Evolutionary conservation across 2,113 vertebrate genomes (phyloP).

Genomic region (Cynocephalus volans): DNA sequence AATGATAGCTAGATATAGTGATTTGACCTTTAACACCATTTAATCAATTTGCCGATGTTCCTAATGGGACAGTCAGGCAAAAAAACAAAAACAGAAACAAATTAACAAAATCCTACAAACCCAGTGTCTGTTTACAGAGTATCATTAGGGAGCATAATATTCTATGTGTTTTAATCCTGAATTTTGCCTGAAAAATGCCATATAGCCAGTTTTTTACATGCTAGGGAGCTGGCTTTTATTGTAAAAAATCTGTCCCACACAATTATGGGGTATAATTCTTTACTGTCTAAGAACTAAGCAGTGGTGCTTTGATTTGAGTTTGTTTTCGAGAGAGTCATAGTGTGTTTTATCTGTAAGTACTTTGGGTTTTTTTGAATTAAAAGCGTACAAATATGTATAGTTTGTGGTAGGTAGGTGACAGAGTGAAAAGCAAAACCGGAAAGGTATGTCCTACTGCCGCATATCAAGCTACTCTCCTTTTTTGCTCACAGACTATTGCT

Average conservation of each 20-base stretch:
- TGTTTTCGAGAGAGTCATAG: background rate
- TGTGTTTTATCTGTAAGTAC: background rate
- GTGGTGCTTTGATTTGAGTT: background rate
- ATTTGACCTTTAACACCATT: slow-evolving; percentile 62
- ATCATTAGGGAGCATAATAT: slow-evolving; percentile 13
- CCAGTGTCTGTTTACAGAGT: background rate
- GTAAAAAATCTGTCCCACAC: background rate
- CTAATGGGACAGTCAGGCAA: background rate
- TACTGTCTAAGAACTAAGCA: background rate
- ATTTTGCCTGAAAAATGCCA: background rate
- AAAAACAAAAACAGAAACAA: slow-evolving; percentile 43
- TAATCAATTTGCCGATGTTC: slow-evolving; percentile 47
- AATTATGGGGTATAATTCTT: slow-evolving; percentile 14
- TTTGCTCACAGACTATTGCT: slow-evolving; percentile 6
- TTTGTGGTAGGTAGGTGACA: slow-evolving; percentile 31
- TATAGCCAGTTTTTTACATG: background rate
- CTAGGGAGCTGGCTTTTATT: background rate
- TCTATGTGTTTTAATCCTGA: slow-evolving; percentile 11
- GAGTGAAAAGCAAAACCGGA: background rate
- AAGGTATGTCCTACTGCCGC: background rate
- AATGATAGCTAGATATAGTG: background rate
- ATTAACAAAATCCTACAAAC: slow-evolving; percentile 51
- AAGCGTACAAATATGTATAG: background rate
- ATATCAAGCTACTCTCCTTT: background rate
- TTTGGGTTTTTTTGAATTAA: slow-evolving; percentile 25